phyloP scores from a whole-genome alignment of 2,888 invertebrate species.

The Melipona beecheii region DNA sequence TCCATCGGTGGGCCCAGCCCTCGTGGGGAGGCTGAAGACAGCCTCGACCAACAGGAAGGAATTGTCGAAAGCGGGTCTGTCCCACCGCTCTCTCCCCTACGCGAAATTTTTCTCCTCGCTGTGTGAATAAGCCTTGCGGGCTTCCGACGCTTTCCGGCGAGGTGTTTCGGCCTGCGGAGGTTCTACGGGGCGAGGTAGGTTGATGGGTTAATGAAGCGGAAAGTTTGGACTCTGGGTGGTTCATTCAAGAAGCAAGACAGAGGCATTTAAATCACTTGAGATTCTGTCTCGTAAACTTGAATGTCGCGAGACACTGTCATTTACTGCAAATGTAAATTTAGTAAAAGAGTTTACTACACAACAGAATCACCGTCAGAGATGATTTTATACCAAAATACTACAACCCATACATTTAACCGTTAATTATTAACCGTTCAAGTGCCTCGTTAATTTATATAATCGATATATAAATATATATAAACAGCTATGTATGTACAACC shows the following conservation, averaged over 20 bases:
- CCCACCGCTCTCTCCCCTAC: background rate
- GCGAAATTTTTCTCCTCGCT: slow-evolving; percentile 1
- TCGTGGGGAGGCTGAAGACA: slow-evolving; percentile 46
- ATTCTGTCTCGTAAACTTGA: too few relatives aligned
- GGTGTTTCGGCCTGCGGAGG: slow-evolving; percentile 19
- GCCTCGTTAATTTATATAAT: background rate
- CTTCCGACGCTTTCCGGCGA: background rate
- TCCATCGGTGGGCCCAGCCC: slow-evolving; percentile 68
- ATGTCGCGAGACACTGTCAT: too few relatives aligned
- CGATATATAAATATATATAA: too few relatives aligned
- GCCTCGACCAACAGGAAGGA: slow-evolving; percentile 17
- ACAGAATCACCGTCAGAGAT: too few relatives aligned
- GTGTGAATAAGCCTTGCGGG: background rate
- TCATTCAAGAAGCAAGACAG: background rate
- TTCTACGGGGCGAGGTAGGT: background rate
- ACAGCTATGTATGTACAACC: too few relatives aligned
- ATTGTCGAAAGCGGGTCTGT: slow-evolving; percentile 30
- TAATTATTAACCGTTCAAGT: background rate
- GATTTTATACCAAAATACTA: too few relatives aligned
- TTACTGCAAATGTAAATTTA: too few relatives aligned
- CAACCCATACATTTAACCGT: too few relatives aligned
- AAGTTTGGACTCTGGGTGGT: background rate
- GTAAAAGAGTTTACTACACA: too few relatives aligned
- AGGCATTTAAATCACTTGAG: background rate
- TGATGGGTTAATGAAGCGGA: slow-evolving; percentile 38